Conservation (phyloP, 2,113 vertebrate species). For the Neoarius graeffei region DNA sequence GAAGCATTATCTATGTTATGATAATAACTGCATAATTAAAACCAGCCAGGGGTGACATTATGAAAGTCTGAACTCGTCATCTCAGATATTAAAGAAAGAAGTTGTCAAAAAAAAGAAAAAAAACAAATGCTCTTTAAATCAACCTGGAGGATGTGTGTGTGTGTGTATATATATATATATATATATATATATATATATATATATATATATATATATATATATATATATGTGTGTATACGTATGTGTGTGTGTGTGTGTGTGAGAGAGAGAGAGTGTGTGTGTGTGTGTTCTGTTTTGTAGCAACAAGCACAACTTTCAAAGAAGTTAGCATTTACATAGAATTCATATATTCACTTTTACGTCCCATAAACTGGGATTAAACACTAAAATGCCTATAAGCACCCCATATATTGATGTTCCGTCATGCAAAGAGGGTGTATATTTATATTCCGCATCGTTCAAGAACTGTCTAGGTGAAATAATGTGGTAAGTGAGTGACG, state of each 20-base stretch:
- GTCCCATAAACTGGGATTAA: neutral
- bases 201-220: no score
- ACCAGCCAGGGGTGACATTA: constrained; percentile 37
- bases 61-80: constrained; percentile 44
- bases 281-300: no score
- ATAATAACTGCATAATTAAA: constrained; percentile 53
- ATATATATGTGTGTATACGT: no score
- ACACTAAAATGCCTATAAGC: neutral
- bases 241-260: neutral
- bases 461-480: constrained; percentile 17
- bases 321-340: neutral
- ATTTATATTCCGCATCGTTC: neutral
- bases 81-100: constrained; percentile 44
- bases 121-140: neutral
- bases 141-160: neutral
- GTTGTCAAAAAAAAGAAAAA: constrained; percentile 15
- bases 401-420: neutral
- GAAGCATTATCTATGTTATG: constrained; percentile 36
- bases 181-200: no score
- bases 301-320: neutral
- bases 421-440: neutral
- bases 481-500: constrained; percentile 40
- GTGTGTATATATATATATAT: no score
- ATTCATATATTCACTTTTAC: constrained; percentile 15
- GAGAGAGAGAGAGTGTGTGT: no score